Evolutionary conservation across 2,888 invertebrate genomes (phyloP).

Genomic region (Aproaerema taeniolella): DNA sequence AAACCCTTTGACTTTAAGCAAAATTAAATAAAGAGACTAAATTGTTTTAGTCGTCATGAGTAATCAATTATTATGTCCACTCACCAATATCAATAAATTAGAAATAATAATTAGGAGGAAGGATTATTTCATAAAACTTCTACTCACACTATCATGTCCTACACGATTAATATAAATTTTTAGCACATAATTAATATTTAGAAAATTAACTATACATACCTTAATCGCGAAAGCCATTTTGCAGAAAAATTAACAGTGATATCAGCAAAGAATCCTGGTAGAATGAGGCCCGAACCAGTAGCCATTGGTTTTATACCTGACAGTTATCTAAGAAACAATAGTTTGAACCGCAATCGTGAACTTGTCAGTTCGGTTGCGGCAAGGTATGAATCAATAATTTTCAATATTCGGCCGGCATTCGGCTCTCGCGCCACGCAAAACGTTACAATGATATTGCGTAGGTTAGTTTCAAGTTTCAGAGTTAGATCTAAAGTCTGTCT

Average conservation of each 20-base stretch:
- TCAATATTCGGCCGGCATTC: slow-evolving; percentile 64
- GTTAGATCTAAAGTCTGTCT: no score
- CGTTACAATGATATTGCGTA: slow-evolving; percentile 50
- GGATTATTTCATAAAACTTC: no score
- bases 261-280: slow-evolving; percentile 37
- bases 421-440: slow-evolving; percentile 43
- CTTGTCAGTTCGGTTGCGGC: slow-evolving; percentile 54
- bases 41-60: no score
- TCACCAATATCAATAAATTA: no score
- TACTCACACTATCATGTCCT: no score
- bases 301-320: slow-evolving; percentile 62
- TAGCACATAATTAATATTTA: not conserved
- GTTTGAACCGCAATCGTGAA: slow-evolving; percentile 63
- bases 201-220: slow-evolving; percentile 36
- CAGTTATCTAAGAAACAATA: slow-evolving; percentile 48
- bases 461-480: slow-evolving; percentile 13
- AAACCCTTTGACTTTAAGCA: no score
- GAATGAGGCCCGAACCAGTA: slow-evolving; percentile 44
- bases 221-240: slow-evolving; percentile 62
- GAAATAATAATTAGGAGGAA: no score
- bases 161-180: no score
- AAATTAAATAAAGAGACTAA: no score
- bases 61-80: no score
- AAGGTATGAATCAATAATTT: slow-evolving; percentile 73
- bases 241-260: slow-evolving; percentile 21